A percentile compares a stretch with the other conserved stretches of the same genome.
Conservation (phyloP, 2,888 invertebrate species). For the Drosophila kuntzei region DNA sequence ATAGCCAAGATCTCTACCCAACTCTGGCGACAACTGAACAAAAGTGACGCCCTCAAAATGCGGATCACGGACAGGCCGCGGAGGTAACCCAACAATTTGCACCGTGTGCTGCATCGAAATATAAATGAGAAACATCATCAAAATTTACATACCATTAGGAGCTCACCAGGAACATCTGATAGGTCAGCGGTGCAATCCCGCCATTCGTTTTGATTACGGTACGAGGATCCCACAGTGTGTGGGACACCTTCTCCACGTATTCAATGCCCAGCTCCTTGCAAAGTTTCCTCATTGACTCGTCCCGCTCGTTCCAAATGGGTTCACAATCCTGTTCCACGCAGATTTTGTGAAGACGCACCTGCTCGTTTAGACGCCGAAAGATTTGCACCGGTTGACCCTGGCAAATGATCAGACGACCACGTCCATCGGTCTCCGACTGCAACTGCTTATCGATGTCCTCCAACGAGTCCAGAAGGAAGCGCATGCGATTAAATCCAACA, state of each 20-base stretch:
- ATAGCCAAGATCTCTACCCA: conserved; percentile 86
- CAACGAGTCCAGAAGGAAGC: conserved; percentile 89
- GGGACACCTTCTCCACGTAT: conserved; percentile 88
- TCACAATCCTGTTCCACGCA: conserved; percentile 90
- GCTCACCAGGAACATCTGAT: conserved; percentile 89
- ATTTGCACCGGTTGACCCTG: conserved; percentile 88
- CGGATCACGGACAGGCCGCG: conserved; percentile 86
- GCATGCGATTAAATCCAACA: conserved; percentile 90
- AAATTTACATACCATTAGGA: rapidly evolving
- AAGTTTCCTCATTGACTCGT: conserved; percentile 87
- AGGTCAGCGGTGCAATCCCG: conserved; percentile 90
- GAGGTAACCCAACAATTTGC: conserved; percentile 88
- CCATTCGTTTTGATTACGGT: conserved; percentile 89
- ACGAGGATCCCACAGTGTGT: conserved; percentile 90
- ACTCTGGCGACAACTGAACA: conserved; percentile 85
- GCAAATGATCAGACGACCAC: conserved; percentile 88
- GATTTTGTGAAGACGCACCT: conserved; percentile 87
- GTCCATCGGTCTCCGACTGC: conserved; percentile 82
- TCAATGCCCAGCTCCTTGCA: conserved; percentile 87
- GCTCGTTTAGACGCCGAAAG: conserved; percentile 87
- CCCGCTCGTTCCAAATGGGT: conserved; percentile 89
- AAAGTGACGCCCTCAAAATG: conserved; percentile 86
- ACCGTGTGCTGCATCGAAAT: conserved; percentile 87
- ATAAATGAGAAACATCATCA: neutral
- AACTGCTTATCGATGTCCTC: conserved; percentile 88